Evolutionary conservation across 2,797 vertebrate species (phyloP), one percentile per base, ranked within the genome.

Genomic region (Malurus splendens): DNA sequence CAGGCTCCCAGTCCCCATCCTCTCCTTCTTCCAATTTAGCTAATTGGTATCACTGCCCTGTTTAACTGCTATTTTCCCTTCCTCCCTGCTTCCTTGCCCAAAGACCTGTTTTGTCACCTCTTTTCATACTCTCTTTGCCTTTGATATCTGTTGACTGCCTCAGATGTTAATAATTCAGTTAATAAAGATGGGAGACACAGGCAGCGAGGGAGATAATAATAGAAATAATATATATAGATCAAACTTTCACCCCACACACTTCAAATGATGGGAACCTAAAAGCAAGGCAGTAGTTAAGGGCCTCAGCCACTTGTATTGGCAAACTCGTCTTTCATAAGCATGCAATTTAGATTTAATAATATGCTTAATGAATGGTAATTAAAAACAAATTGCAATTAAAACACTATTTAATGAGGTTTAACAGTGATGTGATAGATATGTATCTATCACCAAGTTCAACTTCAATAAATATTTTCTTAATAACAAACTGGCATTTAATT

Each of bases 381-480:
- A 96, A 96, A 96, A 94, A 93, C 94, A 96, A 97, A 96, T 96
- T 97, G 95, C 95, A 97, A 97, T 97, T 97, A 96, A 97, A 97
- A 96, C 93, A 93, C 87, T 88, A 94, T 92, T 96, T 97, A 97
- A 97, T 90, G 90, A 96, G 93, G 94, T 96, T 96, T 96, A 96
- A 95, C 94, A 95, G 92, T 87, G 94, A 96, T 96, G 87, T 95
- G 95, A 97, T 95, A 96, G 94, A 97, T 95, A 90, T 85, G 88
- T 94, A 96, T 96, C 94, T 96, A 93, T 96, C 94, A 96, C 87
- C 87, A 90, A 94, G 95, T 95, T 95, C 86, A 91, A 95, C 94
- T 95, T 96, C 95, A 96, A 96, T 96, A 97, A 97, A 97, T 97
- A 97, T 97, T 97, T 97, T 97, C 94, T 95, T 97, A 97, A 96